Base-by-base conservation (phyloP, 2,888 invertebrate genomes). In the Metacarcinus magister region DNA sequence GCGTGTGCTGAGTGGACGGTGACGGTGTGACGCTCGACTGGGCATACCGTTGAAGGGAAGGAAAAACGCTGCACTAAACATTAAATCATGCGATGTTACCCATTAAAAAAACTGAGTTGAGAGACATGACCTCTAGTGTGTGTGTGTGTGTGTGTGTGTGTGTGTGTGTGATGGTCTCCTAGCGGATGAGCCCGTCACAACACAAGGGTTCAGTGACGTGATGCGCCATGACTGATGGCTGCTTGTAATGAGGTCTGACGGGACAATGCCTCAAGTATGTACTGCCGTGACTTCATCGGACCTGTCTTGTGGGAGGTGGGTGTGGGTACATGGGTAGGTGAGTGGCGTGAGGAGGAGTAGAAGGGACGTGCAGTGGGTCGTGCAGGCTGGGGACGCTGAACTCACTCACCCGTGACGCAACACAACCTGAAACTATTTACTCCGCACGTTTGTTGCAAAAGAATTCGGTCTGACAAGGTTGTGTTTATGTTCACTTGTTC, bases 361-460 rank as follows among this genome's bases (percentile, higher is more conserved):
- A 23, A 39, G 87, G 32, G 87, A 39, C 87, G 87, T 87, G 87
- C 87, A 87, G 39, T 16, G 87, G 87, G 87, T 87, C 87, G 87
- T 87, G 87, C 39, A 39, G 87, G 39, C 16, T 39, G 87, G 87
- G 39, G 39, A 39, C 87, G 87, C 39, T 0, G 32, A 16, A 7
- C 23, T 19, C 87, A 39, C 39, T 87, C 87, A 87, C 87, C 87
- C 87, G 87, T 87, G 87, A 87, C 87, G 87, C 87, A 87, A 87
- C 87, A 39, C 87, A 87, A 39, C 87, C 87, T 39, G 87, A 13
- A 87, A 39, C 13, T 39, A 87, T 87, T 87, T 87, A 87, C 32
- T 13, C 87, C 32, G 87, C 32, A 28, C 32, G 87, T 87, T 87
- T 87, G 87, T 39, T 87, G 87, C 87, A 32, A 32, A 7, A 87